Percentiles rank a stretch among this genome's conserved stretches.
Evolutionary conservation across 1,140 invertebrate species (phyloP).

Genomic region (Cotesia vestalis): DNA sequence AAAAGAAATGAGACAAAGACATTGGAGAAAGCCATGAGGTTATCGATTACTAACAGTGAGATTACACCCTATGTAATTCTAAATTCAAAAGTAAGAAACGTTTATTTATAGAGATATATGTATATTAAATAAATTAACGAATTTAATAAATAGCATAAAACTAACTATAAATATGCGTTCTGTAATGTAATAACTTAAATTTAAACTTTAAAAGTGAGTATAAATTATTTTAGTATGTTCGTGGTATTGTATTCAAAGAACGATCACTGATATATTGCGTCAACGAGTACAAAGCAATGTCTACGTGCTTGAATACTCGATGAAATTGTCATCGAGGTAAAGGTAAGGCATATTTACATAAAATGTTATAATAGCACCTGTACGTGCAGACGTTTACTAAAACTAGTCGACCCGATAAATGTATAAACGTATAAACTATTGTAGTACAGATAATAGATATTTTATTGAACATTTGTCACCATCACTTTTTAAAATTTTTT

Average conservation of each 20-base stretch:
- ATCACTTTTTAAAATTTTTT: neutral
- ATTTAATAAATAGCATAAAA: neutral
- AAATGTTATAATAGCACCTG: constrained; percentile 3
- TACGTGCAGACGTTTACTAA: constrained; percentile 5
- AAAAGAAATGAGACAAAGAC: constrained; percentile 21
- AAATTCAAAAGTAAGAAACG: neutral
- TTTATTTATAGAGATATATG: neutral
- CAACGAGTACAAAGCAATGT: constrained; percentile 9
- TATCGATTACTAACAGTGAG: constrained; percentile 15
- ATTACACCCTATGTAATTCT: neutral
- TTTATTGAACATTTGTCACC: neutral
- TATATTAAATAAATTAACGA: constrained; percentile 1
- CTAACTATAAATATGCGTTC: neutral
- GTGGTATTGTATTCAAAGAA: constrained; percentile 19
- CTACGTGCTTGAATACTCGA: constrained; percentile 17
- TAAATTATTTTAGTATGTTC: neutral
- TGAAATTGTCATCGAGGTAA: constrained; percentile 17
- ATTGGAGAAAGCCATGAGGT: constrained; percentile 28
- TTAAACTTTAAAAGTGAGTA: neutral
- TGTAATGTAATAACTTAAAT: neutral
- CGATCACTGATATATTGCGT: constrained; percentile 25
- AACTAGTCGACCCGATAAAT: constrained; percentile 4
- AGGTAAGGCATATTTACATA: constrained; percentile 15
- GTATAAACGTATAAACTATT: constrained; percentile 8
- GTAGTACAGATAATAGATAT: neutral